These are phyloP conservation scores for Zeugodacus cucurbitae DNA, from an alignment of 1,140 invertebrate genomes.

Conservation along the genomic window DNA sequence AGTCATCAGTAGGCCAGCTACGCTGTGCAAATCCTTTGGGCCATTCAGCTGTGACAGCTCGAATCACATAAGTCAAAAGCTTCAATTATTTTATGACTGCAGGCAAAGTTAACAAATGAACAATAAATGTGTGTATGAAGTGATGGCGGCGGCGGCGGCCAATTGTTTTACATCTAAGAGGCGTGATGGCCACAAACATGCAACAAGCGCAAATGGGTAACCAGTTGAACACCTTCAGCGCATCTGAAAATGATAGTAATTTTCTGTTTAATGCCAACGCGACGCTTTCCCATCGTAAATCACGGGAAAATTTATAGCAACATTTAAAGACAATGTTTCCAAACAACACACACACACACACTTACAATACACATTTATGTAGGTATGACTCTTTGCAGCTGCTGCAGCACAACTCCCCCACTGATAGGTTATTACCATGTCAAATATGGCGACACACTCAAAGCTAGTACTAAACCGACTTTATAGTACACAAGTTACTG, in stretches of 20 bases:
- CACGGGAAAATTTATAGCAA: slow-evolving; percentile 43
- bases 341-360: not conserved
- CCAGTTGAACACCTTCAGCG: slow-evolving; percentile 19
- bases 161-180: slow-evolving; percentile 31
- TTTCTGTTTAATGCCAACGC: slow-evolving; percentile 45
- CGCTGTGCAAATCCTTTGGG: not conserved
- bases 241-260: slow-evolving; percentile 44
- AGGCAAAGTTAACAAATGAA: not conserved
- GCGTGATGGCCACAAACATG: slow-evolving; percentile 2
- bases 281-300: slow-evolving; percentile 46
- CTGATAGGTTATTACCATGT: not conserved
- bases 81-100: slow-evolving; percentile 16
- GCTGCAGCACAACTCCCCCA: not conserved
- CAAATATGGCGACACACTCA: not conserved
- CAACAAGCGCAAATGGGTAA: slow-evolving; percentile 14
- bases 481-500: not conserved
- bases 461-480: not conserved
- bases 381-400: not conserved
- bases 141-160: not conserved
- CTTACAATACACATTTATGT: not conserved
- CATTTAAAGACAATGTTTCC: slow-evolving; percentile 42
- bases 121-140: not conserved
- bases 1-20: not conserved
- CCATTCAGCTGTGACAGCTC: slow-evolving; percentile 2
- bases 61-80: slow-evolving; percentile 22